Conservation (phyloP, 2,113 vertebrate genomes). For the Bubo blakistoni region DNA sequence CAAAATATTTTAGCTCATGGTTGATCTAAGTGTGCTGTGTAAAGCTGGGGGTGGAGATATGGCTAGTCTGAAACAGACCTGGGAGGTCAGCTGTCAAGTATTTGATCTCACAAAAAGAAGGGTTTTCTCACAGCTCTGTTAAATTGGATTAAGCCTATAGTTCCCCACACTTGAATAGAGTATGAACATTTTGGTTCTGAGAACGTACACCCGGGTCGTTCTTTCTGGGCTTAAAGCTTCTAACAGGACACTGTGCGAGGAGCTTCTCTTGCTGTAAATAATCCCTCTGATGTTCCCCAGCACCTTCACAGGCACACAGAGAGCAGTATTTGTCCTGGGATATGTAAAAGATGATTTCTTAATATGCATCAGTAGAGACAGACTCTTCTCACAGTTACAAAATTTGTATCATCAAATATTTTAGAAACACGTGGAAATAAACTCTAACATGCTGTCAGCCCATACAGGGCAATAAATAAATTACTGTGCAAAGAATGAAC, state of each 20-base stretch:
- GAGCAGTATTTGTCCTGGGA: not conserved
- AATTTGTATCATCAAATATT: not conserved
- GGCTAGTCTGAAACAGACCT: not conserved
- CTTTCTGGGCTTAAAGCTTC: not conserved
- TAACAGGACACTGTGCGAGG: not conserved
- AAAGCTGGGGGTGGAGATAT: not conserved
- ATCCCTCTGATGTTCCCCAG: not conserved
- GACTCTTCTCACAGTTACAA: not conserved
- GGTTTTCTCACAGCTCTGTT: conserved; percentile 41
- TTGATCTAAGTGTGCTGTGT: not conserved
- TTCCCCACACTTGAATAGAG: not conserved
- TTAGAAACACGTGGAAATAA: not conserved
- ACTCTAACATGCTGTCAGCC: not conserved
- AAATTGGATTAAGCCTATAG: not conserved
- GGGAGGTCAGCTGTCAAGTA: conserved; percentile 22
- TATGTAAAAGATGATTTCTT: not conserved
- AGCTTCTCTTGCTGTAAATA: not conserved
- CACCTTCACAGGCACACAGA: not conserved
- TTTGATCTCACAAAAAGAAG: conserved; percentile 36
- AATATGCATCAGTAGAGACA: not conserved
- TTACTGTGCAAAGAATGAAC: not conserved
- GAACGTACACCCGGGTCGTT: rapidly evolving
- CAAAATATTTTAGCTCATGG: not conserved
- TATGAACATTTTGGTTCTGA: not conserved
- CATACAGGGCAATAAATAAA: not conserved